Conservation (phyloP, 2,888 invertebrate genomes). For the Busseola fusca region DNA sequence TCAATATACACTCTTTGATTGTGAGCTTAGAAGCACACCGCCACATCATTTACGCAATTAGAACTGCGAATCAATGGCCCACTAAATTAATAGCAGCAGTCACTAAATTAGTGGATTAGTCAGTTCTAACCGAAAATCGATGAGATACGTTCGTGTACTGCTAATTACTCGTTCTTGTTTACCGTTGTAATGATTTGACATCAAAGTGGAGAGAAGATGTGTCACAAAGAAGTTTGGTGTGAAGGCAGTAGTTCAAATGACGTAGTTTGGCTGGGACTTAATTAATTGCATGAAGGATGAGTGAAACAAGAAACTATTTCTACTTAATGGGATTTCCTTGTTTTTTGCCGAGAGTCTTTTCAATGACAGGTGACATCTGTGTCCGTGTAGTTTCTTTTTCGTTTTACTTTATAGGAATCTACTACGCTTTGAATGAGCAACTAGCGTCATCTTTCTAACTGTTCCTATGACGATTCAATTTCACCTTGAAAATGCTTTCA, state of each 20-base stretch:
- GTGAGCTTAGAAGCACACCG: constrained; percentile 45
- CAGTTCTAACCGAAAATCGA: constrained; percentile 73
- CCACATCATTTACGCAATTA: constrained; percentile 61
- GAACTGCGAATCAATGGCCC: constrained; percentile 65
- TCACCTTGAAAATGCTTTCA: neutral
- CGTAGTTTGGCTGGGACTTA: neutral
- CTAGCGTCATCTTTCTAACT: neutral
- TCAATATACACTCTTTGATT: constrained; percentile 36
- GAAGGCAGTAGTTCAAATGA: constrained; percentile 6
- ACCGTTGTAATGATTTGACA: constrained; percentile 79
- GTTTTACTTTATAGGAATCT: neutral
- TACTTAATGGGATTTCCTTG: neutral
- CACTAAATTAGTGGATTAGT: constrained; percentile 78
- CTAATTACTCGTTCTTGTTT: constrained; percentile 83
- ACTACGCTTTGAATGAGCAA: neutral
- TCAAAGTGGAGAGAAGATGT: constrained; percentile 72
- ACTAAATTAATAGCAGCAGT: constrained; percentile 76
- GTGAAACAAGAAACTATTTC: neutral
- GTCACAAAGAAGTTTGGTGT: constrained; percentile 15
- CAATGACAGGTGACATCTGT: neutral
- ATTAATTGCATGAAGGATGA: neutral
- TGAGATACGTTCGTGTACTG: constrained; percentile 76
- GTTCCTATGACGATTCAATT: neutral
- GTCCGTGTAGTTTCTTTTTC: neutral
- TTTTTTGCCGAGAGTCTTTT: neutral